These are phyloP conservation scores for Quadriops clusia DNA, from an alignment of 2,888 invertebrate genomes.

Conservation along the genomic window DNA sequence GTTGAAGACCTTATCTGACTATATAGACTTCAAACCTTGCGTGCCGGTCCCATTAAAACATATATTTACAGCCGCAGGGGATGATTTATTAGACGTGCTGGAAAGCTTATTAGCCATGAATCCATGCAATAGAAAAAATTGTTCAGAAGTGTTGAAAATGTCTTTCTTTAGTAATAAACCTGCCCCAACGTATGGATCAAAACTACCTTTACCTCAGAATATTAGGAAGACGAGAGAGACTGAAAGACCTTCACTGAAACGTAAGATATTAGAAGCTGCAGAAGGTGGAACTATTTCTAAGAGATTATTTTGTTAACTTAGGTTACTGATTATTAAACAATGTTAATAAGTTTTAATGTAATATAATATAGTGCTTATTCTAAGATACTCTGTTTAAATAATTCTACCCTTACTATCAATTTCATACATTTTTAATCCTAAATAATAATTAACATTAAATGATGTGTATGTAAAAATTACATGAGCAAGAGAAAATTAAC, in stretches of 20 bases:
- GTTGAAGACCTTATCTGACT: conserved; percentile 72
- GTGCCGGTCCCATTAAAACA: conserved; percentile 74
- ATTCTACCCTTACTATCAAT: too few relatives aligned
- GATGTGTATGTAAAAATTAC: too few relatives aligned
- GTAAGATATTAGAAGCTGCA: conserved; percentile 59
- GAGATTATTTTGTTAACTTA: conserved; percentile 50
- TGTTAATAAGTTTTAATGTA: too few relatives aligned
- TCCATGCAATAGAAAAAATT: conserved; percentile 70
- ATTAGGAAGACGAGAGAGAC: conserved; percentile 45
- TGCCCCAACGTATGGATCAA: conserved; percentile 70
- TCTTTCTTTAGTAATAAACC: conserved; percentile 86
- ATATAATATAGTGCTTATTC: too few relatives aligned
- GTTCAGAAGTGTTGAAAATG: conserved; percentile 78
- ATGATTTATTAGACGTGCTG: conserved; percentile 78
- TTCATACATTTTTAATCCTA: too few relatives aligned
- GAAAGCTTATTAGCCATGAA: conserved; percentile 66
- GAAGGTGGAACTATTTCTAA: conserved; percentile 60
- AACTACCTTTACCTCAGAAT: conserved; percentile 66
- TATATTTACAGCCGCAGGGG: conserved; percentile 91
- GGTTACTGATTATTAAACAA: conserved; percentile 5
- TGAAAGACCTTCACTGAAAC: conserved; percentile 60
- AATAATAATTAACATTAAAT: too few relatives aligned
- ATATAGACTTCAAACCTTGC: conserved; percentile 81
- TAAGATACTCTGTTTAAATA: too few relatives aligned
- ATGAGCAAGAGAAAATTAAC: too few relatives aligned